phyloP scores from a whole-genome alignment of 2,113 vertebrate species.

The Odocoileus hemionus region DNA sequence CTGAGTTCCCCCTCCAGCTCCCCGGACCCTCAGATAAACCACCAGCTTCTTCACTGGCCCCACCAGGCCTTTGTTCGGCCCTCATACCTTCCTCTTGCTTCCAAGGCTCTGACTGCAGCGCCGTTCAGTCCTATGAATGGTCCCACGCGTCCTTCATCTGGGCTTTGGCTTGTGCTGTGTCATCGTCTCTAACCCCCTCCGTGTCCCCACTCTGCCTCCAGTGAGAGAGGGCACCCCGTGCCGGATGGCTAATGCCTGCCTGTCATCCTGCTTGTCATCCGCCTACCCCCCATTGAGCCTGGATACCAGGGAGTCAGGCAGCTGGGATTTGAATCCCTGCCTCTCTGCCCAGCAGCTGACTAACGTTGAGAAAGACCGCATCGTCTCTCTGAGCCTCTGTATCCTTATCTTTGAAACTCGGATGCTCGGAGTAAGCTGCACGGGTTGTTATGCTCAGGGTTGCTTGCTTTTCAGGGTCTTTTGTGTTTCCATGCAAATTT shows the following conservation, averaged over 20 bases:
- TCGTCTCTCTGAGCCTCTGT: not conserved
- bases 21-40: not conserved
- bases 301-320: fast-evolving
- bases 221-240: too few species aligned
- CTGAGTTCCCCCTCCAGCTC: not conserved
- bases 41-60: not conserved
- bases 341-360: not conserved
- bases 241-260: not conserved
- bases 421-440: fast-evolving
- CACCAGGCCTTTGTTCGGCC: fast-evolving
- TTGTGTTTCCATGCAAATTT: not conserved
- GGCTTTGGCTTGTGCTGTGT: not conserved
- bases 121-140: not conserved
- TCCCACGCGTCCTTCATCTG: fast-evolving
- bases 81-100: fast-evolving
- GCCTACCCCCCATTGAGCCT: fast-evolving
- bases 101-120: too few species aligned
- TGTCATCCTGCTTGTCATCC: not conserved
- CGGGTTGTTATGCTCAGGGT: not conserved
- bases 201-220: not conserved
- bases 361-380: fast-evolving
- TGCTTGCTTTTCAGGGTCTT: not conserved
- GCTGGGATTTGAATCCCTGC: not conserved
- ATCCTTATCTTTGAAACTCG: not conserved
- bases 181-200: not conserved